Conservation (phyloP, 2,888 invertebrate species). For the Lampropteryx suffumata region DNA sequence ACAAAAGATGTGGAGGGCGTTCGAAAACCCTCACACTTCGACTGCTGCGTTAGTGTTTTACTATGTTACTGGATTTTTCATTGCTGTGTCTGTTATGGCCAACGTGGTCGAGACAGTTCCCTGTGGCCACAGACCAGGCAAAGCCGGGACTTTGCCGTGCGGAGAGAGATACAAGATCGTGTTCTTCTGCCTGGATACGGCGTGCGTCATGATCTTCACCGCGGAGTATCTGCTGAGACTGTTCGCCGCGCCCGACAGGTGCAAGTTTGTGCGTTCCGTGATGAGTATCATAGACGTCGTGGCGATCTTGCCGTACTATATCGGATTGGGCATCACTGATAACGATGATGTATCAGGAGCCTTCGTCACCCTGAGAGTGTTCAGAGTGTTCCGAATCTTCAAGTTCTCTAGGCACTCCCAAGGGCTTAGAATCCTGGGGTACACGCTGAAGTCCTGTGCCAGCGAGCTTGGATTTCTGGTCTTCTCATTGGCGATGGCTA, state of each 20-base stretch:
- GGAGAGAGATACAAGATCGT: conserved; percentile 99
- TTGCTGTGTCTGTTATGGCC: conserved; percentile 99
- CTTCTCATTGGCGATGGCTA: conserved; percentile 99
- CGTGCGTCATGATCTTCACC: conserved; percentile 99
- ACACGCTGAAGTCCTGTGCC: conserved; percentile 99
- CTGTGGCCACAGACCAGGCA: conserved; percentile 93
- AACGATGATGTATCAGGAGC: conserved; percentile 99
- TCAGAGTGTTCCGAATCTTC: conserved; percentile 99
- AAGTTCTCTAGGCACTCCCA: conserved; percentile 99
- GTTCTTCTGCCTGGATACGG: conserved; percentile 99
- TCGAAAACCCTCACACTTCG: conserved; percentile 99
- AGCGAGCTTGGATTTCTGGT: conserved; percentile 99
- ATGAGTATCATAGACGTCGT: conserved; percentile 99
- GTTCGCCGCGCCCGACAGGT: conserved; percentile 99
- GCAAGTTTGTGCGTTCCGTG: conserved; percentile 98
- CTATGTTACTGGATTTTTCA: conserved; percentile 99
- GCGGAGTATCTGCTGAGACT: conserved; percentile 97
- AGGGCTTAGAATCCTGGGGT: conserved; percentile 98
- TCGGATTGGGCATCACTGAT: conserved; percentile 98
- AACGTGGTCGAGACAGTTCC: conserved; percentile 99
- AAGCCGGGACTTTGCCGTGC: conserved; percentile 95
- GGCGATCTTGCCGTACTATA: conserved; percentile 99
- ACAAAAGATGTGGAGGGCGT: conserved; percentile 99
- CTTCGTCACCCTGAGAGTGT: conserved; percentile 99
- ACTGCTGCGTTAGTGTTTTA: conserved; percentile 99